A percentile compares a stretch with the other conserved stretches of the same genome.
Conservation (phyloP, 2,113 vertebrate genomes). For the Tragelaphus strepsiceros region DNA sequence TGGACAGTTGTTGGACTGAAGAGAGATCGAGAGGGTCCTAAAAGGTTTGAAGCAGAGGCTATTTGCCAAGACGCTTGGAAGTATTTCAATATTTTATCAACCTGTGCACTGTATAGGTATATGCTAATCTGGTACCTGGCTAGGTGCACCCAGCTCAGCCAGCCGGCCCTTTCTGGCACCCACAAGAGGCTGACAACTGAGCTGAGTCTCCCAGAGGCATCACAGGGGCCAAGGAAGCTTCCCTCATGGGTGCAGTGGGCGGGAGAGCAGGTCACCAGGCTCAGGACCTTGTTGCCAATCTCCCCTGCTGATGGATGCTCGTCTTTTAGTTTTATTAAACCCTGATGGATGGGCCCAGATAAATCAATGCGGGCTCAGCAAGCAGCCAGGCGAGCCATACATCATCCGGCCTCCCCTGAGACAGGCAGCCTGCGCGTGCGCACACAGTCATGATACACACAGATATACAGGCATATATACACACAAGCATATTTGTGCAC, state of each 20-base stretch:
- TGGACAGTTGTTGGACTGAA: not conserved
- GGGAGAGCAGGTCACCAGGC: constrained; percentile 19
- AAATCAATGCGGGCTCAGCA: constrained; percentile 68
- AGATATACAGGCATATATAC: not conserved
- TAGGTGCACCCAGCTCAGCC: not conserved
- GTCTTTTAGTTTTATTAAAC: constrained; percentile 75
- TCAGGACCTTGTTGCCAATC: constrained; percentile 36
- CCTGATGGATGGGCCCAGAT: constrained; percentile 67
- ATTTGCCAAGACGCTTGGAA: not conserved
- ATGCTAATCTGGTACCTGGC: not conserved
- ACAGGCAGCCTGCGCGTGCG: not conserved
- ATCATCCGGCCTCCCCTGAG: constrained; percentile 37
- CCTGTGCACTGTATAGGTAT: not conserved
- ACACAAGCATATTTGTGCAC: not conserved
- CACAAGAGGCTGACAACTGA: not conserved
- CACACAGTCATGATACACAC: not conserved
- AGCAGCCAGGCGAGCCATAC: constrained; percentile 32
- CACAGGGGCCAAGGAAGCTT: constrained; percentile 1
- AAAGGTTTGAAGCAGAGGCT: not conserved
- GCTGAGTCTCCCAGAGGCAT: constrained; percentile 21
- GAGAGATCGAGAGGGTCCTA: not conserved
- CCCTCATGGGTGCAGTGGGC: not conserved
- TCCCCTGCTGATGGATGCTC: constrained; percentile 36
- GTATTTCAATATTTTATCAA: not conserved
- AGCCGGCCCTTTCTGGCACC: constrained; percentile 13